These are phyloP conservation scores for Borostomias antarcticus DNA, from an alignment of 2,797 vertebrate genomes.

Conservation along the genomic window DNA sequence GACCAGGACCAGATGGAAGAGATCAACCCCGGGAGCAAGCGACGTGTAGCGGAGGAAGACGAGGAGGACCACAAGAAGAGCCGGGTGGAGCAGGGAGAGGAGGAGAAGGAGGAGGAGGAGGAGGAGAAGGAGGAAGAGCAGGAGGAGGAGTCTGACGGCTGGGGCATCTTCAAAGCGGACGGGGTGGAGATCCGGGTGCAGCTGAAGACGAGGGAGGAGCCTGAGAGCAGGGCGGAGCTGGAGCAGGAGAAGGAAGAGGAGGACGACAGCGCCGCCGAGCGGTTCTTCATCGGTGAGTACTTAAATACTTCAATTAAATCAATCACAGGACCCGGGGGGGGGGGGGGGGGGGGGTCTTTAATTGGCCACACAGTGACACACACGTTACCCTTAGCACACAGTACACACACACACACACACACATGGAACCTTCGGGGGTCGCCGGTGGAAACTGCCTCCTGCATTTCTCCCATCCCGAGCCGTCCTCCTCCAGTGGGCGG, in stretches of 20 bases:
- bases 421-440: too few species aligned
- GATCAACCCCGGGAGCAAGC: conserved; percentile 60
- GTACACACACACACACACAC: too few species aligned
- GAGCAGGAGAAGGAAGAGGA: conserved; percentile 41
- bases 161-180: conserved; percentile 62
- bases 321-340: too few species aligned
- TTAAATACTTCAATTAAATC: too few species aligned
- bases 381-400: too few species aligned
- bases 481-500: too few species aligned
- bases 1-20: conserved; percentile 45
- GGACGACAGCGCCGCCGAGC: conserved; percentile 39
- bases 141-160: conserved; percentile 53
- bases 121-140: conserved; percentile 56
- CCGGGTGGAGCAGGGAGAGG: conserved; percentile 52
- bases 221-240: conserved; percentile 64
- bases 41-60: conserved; percentile 54
- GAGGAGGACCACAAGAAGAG: conserved; percentile 67
- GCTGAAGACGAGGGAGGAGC: conserved; percentile 59
- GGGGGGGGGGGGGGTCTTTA: too few species aligned
- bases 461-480: too few species aligned
- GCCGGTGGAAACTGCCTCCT: too few species aligned
- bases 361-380: too few species aligned
- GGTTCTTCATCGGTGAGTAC: conserved; percentile 74
- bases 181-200: conserved; percentile 66
- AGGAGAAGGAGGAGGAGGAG: conserved; percentile 48